Evolutionary conservation across 2,113 vertebrate genomes (phyloP), one percentile per base, ranked within the genome.

Genomic region (Scophthalmus maximus): DNA sequence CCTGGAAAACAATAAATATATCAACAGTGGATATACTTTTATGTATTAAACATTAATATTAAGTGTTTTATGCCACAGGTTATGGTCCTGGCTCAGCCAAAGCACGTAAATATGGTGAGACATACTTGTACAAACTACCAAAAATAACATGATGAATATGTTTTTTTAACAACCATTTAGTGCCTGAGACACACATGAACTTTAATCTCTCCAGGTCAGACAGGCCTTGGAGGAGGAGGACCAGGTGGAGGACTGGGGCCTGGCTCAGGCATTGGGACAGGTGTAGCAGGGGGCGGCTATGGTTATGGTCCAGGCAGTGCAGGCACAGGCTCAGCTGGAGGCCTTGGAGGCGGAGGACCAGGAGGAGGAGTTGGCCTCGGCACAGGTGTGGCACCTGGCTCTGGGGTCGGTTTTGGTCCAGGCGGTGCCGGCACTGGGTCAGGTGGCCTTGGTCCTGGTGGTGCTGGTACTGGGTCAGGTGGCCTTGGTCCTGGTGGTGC

Each of bases 51-150:
- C 8, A 44, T 32, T n/a, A n/a, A n/a, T n/a, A n/a, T n/a, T n/a
- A n/a, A n/a, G 55, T 23, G 49, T 50, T 72, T 46, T 83, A 30
- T 61, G 4, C 5, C 11, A 55, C 18, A 88, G 87, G 85, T 66
- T 84, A 82, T 50, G 87, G 77, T 26, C 60, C 85, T 6, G 75
- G 81, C 22, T 88, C 88, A 60, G 80, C 80, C 40, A 87, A 87
- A 82, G 80, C 86, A 66, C 79, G 65, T 22, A 89, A 89, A 89
- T 89, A 90, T 76, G 85, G 82, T 88, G 53, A 85, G 61, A 30
- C 14, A 59, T 6, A 3, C 40, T 23, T 55, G 2, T 1, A 46
- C 1, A 62, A 62, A 49, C 64, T 29, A 53, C 1, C 14, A 52
- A 72, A n/a, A 4, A 50, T 50, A 40, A 55, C 17, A 29, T 47